Evolutionary conservation across 2,888 invertebrate species (phyloP).

Genomic region (Polia nebulosa): DNA sequence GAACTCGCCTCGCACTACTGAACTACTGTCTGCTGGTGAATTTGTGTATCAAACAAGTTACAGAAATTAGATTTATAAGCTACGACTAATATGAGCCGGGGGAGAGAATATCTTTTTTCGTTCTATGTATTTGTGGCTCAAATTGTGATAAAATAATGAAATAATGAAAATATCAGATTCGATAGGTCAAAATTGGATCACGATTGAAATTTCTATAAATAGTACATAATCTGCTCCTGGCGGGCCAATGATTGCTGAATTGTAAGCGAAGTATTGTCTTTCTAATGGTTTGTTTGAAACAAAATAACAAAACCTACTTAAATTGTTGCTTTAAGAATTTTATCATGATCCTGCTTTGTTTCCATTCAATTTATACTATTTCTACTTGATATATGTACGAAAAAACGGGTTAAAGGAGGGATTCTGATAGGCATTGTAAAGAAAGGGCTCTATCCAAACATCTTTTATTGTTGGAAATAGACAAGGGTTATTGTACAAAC

Average conservation of each 20-base stretch:
- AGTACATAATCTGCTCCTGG: neutral
- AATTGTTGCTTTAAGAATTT: neutral
- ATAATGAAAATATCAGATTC: constrained; percentile 7
- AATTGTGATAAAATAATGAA: constrained; percentile 16
- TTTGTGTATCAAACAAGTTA: neutral
- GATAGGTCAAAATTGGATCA: constrained; percentile 11
- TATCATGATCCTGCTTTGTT: neutral
- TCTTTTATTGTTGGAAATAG: constrained; percentile 2
- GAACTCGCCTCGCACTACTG: constrained; percentile 8
- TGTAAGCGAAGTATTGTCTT: constrained; percentile 5
- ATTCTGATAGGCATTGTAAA: neutral
- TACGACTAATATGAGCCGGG: neutral
- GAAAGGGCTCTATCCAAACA: neutral
- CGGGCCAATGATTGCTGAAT: neutral
- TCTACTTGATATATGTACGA: neutral
- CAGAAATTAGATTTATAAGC: neutral
- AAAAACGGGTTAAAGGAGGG: neutral
- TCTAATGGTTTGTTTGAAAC: neutral
- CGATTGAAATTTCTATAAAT: constrained; percentile 25
- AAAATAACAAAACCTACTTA: neutral
- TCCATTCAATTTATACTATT: neutral
- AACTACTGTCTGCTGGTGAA: neutral
- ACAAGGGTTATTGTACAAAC: constrained; percentile 34
- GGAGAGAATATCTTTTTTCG: neutral
- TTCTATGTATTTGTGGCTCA: neutral